Evolutionary conservation across 2,888 invertebrate genomes (phyloP), one percentile per base, ranked within the genome.

Genomic region (Drosophila nr. fundita): DNA sequence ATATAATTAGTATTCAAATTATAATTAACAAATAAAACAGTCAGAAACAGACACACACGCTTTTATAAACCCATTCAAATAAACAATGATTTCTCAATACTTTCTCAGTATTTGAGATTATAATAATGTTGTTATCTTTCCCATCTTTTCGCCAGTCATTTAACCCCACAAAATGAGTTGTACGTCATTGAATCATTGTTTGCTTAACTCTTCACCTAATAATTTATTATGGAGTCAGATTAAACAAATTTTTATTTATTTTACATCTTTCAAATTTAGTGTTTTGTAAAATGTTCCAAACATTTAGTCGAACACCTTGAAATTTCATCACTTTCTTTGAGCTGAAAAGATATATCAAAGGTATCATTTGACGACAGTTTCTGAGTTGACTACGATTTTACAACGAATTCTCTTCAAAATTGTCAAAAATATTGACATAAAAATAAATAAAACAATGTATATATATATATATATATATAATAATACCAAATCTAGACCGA

Each of bases 1-100:
- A 78, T 74, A 74, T 66, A 77, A 78, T 74, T 77, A 74, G 74
- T 62, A 80, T 74, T 60, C 63, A 75, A 82, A 69, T 69, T 68
- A 74, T 78, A 81, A 72, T 78, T 48, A 63, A 66, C 61, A 76
- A 58, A 58, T 66, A 63, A 76, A 68, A 76, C 60, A 73, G 54
- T 13, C 62, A 59, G 30, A 54, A 64, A 53, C 27, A 59, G 1
- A 42, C 54, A 27, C 50, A 62, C n/a, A 18, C 18, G 38, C 8
- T 8, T 45, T 45, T 15, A 15, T 45, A 13, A 21, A 4, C 21
- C 21, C 15, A 45, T 24, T 8, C 1, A 45, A 21, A 13, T 21
- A 2, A 15, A 21, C 7, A 45, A 8, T 21, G 45, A 45, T 45
- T 45, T 45, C 8, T 45, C 4, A 8, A 24, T 45, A 45, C 45